These are phyloP conservation scores for Microctonus aethiopoides DNA, from an alignment of 2,888 invertebrate species.

Conservation along the genomic window DNA sequence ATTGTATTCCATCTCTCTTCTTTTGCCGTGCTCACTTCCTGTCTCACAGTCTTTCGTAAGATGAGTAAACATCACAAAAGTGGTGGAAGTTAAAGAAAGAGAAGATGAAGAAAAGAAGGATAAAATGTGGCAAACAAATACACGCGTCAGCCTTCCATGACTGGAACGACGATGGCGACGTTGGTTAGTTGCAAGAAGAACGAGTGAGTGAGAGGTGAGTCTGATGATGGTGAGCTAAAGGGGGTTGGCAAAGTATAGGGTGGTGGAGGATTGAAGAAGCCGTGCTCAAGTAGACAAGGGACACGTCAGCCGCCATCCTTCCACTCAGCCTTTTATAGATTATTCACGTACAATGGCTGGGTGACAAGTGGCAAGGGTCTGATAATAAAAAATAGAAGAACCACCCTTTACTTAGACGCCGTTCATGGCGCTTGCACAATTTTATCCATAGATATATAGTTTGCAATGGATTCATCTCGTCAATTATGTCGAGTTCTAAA, in stretches of 20 bases:
- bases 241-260: constrained; percentile 55
- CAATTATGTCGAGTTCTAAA: no score
- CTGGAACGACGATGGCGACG: constrained; percentile 40
- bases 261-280: constrained; percentile 60
- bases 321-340: constrained; percentile 65
- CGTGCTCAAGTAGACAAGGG: constrained; percentile 67
- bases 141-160: constrained; percentile 58
- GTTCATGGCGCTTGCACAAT: constrained; percentile 17
- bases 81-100: not conserved
- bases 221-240: constrained; percentile 35
- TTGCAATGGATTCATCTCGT: no score
- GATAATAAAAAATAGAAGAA: constrained; percentile 28
- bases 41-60: no score
- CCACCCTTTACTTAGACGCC: constrained; percentile 8
- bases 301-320: constrained; percentile 61
- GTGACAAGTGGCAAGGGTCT: constrained; percentile 55
- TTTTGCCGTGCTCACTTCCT: no score
- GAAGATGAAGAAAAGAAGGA: not conserved
- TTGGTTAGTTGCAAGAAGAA: constrained; percentile 2
- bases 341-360: constrained; percentile 64
- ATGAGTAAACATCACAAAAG: no score
- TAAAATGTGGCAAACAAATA: constrained; percentile 60
- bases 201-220: constrained; percentile 38
- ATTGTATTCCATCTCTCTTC: no score
- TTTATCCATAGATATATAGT: no score